Percentiles rank a stretch among this genome's conserved stretches.
Evolutionary conservation across 2,888 invertebrate species (phyloP).

Genomic region (Proisotoma minuta): DNA sequence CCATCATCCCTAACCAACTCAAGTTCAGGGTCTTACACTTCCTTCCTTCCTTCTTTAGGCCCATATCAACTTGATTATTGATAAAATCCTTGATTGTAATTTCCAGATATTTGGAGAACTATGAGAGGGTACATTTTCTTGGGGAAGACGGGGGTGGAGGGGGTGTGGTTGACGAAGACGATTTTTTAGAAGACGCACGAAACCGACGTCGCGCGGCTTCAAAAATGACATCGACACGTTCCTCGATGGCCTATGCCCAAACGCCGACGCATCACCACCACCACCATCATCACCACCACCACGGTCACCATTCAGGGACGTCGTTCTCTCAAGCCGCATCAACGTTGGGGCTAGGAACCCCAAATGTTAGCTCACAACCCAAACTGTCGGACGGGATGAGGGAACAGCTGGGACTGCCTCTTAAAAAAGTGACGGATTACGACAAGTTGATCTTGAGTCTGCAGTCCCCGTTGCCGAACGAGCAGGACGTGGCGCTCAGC

Average conservation of each 20-base stretch:
- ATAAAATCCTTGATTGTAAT: no score
- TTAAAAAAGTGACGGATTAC: conserved; percentile 62
- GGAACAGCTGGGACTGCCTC: conserved; percentile 59
- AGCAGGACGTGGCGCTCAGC: conserved; percentile 97
- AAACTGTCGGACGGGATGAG: background rate
- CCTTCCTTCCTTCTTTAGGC: no score
- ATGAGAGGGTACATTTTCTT: conserved; percentile 82
- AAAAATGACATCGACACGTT: conserved; percentile 11
- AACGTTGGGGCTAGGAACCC: background rate
- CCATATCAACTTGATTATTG: no score
- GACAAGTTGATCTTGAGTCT: conserved; percentile 84
- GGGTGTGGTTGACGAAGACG: conserved; percentile 69
- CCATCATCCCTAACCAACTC: no score
- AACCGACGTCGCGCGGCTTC: conserved; percentile 59
- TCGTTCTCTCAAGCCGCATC: no score
- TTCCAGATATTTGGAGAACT: conserved; percentile 65
- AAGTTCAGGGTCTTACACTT: no score
- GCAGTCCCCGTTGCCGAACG: conserved; percentile 93
- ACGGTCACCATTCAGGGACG: no score
- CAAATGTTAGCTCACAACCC: background rate
- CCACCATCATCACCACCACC: conserved; percentile 9
- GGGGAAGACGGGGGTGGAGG: conserved; percentile 80
- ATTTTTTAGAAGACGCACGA: conserved; percentile 57
- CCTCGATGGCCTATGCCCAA: conserved; percentile 48
- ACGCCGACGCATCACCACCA: conserved; percentile 61